Conservation (phyloP, 2,113 vertebrate species). For the Heterocephalus glaber region DNA sequence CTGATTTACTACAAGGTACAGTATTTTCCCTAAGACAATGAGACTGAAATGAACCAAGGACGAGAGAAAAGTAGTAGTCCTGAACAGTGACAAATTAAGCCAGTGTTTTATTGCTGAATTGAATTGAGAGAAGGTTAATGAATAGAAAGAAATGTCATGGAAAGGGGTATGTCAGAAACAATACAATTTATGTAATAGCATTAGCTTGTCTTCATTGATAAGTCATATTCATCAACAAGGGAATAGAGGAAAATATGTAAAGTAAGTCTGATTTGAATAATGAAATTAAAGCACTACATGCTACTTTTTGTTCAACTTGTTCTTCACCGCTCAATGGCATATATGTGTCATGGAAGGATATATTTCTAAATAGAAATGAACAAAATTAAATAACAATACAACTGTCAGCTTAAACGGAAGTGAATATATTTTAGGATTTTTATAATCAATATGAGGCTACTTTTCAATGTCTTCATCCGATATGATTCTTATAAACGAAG, state of each 20-base stretch:
- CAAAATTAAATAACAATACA: not conserved
- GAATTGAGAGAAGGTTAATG: not conserved
- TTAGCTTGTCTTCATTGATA: not conserved
- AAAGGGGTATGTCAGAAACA: not conserved
- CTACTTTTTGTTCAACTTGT: not conserved
- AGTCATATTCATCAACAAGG: not conserved
- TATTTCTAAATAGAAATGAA: not conserved
- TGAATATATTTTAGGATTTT: not conserved
- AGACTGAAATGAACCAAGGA: not conserved
- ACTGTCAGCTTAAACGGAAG: not conserved
- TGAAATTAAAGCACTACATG: not conserved
- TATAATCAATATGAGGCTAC: not conserved
- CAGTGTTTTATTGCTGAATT: not conserved
- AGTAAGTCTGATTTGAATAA: not conserved
- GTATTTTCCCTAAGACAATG: not conserved
- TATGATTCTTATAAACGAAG: not conserved
- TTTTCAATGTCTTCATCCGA: not conserved
- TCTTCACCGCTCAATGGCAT: not conserved
- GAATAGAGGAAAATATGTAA: not conserved
- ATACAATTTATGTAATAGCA: not conserved
- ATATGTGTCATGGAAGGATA: not conserved
- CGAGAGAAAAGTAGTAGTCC: not conserved
- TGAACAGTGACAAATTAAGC: not conserved
- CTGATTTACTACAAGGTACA: not conserved
- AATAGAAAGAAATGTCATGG: accelerated